Evolutionary conservation across 2,113 vertebrate genomes (phyloP), one percentile per base, ranked within the genome.

Genomic region (Nyctereutes procyonoides): DNA sequence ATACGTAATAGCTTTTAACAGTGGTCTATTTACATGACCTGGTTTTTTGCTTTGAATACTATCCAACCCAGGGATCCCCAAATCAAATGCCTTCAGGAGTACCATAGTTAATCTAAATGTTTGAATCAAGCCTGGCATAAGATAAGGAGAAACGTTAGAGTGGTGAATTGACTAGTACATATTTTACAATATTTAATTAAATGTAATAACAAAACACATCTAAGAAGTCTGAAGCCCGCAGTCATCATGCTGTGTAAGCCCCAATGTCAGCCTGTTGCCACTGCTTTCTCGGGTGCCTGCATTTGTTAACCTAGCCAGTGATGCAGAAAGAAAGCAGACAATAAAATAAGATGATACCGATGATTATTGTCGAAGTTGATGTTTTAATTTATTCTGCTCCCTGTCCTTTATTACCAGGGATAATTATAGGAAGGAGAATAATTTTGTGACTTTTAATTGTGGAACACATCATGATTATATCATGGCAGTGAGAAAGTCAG

Each of bases 11-110:
- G 3, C 13, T 94, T 94, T 96, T 93, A 94, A 51, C 32, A 85
- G 14, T 93, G n/a, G 85, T 91, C 32, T 73, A n/a, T 84, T 95
- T 93, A 83, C 7, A 48, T 76, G 26, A 93, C 67, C 71, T 90
- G 8, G 28, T 87, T 85, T 91, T 86, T 96, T 38, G 48, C 53
- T 86, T 89, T 38, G 15, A 81, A 69, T 93, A 67, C 90, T 90
- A 80, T 73, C 16, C 85, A 56, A 94, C 20, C n/a, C 38, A 80
- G 26, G 2, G 5, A 94, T 95, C 8, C 20, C 51, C 20, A 97
- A 88, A 81, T 90, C 71, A 85, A 60, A 96, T 94, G 48, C 83
- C 30, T 97, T 90, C 30, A 90, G 10, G 35, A 65, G 43, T 90
- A 11, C 55, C 63, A 17, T n/a, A 71, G 4, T 10, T 95, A 82